Evolutionary conservation across 35 echinoderm and acorn worm species (phyloP), one percentile per base, ranked within the genome.

Genomic region (Apostichopus californicus): DNA sequence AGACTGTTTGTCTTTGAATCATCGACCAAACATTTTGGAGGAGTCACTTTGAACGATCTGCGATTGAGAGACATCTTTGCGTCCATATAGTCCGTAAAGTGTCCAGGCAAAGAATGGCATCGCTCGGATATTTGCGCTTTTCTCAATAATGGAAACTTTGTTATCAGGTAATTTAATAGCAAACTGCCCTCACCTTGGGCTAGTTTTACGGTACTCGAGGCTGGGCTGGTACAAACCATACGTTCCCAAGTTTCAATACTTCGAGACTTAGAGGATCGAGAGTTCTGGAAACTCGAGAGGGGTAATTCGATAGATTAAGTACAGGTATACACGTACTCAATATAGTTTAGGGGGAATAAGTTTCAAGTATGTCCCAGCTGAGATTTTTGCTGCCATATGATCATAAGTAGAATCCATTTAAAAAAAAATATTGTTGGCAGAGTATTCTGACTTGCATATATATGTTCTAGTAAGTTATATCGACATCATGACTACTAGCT

Each of bases 1-100:
- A 83, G n/a, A 56, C 80, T 83, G 55, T 83, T 83, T 5, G 9
- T 53, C 55, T 83, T 83, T n/a, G 18, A 83, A 83, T 55, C 80
- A 15, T 53, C 11, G 1, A 34, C 9, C 2, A 53, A 11, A 18
- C 34, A 46, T 46, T 24, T 46, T 5, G 46, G 80, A 83, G 80
- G 80, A 56, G 80, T 83, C 34, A 18, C 5, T 56, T 83, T 56
- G 53, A 83, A 83, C 6, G 80, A 83, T 56, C 80, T 83, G 18
- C 80, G 80, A 56, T 83, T 83, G 10, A 83, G 34, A 8, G 80
- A 83, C 80, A 83, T 83, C 18, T 68, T 10, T 11, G 64, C 2
- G 11, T 11, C 64, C 64, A 4, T 14, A 14, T 68, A 68, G 4
- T 68, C 64, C 64, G 64, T 68, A 68, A 68, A 68, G 5, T 68